Evolutionary conservation across 1,140 invertebrate genomes (phyloP), one percentile per base, ranked within the genome.

Genomic region (Saxidomus purpurata): DNA sequence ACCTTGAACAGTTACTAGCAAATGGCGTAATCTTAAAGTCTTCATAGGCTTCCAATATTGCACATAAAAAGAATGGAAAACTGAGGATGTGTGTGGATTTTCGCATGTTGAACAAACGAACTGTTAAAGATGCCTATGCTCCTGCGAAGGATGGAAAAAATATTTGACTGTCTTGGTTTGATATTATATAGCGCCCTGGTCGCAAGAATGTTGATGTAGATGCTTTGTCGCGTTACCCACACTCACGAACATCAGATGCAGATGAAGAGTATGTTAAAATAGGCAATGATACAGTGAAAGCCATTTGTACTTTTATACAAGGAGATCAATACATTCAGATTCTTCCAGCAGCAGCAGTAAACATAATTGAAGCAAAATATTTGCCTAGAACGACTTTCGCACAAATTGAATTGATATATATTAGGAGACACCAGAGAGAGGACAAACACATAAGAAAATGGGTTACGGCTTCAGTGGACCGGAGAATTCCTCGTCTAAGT

Each of bases 141-240:
- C n/a, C n/a, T n/a, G n/a, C n/a, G n/a, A n/a, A n/a, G n/a, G n/a
- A n/a, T n/a, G n/a, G n/a, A n/a, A n/a, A n/a, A n/a, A n/a, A n/a
- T n/a, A n/a, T n/a, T n/a, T n/a, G n/a, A n/a, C n/a, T n/a, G n/a
- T n/a, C n/a, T n/a, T n/a, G n/a, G n/a, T 87, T 90, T 71, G 76
- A 82, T 52, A 77, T 76, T n/a, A 49, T 22, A 0, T 81, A 87
- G 28, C 8, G 77, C 4, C 76, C 71, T 17, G 83, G 90, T 4
- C 74, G 76, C 15, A 59, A 38, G 22, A 90, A 87, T 80, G 47
- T n/a, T 0, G 87, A 89, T 77, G 80, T 67, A 1, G 81, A 89
- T 76, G 63, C 4, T 38, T 0, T 89, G 34, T 83, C 40, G 11
- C 82, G 87, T 61, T 71, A 85, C 47, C 67, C 79, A 52, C 11